Base-by-base conservation (phyloP, 2,888 invertebrate genomes). In the Cataglyphis livida region DNA sequence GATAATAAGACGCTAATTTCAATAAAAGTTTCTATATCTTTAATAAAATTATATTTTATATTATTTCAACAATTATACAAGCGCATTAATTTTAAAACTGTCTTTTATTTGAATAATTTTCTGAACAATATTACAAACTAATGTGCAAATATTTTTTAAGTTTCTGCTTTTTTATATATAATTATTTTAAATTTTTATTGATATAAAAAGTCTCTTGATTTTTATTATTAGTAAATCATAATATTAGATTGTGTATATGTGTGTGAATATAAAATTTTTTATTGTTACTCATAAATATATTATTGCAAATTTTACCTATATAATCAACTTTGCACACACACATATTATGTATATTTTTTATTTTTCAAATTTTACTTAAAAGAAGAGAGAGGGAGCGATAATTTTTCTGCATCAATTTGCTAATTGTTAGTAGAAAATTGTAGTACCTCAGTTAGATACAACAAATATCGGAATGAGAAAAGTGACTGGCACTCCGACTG, bases 381-480 rank as follows among this genome's bases (percentile, higher is more conserved):
- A 35, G 4, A 5, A 35, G 6, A 51, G n/a, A 5, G 44, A n/a
- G n/a, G 18, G 15, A 15, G 1, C 2, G 41, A 61, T 32, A 7
- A 61, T 21, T 0, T n/a, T 1, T 44, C 15, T 44, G 5, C n/a
- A 41, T 4, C 15, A 59, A 41, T 59, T 59, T 44, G 2, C n/a
- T 32, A 61, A 32, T 5, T 5, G 4, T 32, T 44, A 62, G 44
- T 21, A 62, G 5, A 54, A 66, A 65, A 65, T 35, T 25, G 25
- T 51, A 5, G 35, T 18, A 21, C 3, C 51, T 0, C 66, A 66
- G 12, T 48, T 9, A 32, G n/a, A 78, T 44, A 21, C 28, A 18
- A 10, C 41, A 57, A 57, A 76, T 66, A 68, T 68, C 32, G 28
- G 4, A 38, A 70, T 41, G 15, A 44, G 32, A 59, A 78, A 35